phyloP scores from a whole-genome alignment of 1,140 invertebrate species.

The Hermetia illucens region DNA sequence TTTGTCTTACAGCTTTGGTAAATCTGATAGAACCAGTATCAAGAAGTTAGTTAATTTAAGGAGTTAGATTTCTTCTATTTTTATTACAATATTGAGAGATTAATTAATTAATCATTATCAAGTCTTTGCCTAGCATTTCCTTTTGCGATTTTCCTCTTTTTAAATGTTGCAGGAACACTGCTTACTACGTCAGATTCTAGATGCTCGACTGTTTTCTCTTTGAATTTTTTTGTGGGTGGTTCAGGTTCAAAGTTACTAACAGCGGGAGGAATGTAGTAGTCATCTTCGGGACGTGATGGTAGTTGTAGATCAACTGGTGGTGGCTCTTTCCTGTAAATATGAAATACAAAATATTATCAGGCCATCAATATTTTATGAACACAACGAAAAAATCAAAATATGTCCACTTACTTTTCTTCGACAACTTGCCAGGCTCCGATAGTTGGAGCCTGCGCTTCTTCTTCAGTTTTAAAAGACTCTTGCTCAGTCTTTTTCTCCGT shows the following conservation, averaged over 20 bases:
- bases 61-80: too few species aligned
- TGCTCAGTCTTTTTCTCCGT: constrained; percentile 33
- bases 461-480: constrained; percentile 31
- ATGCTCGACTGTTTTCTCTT: constrained; percentile 43
- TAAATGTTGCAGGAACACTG: constrained; percentile 35
- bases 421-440: constrained; percentile 51
- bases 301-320: constrained; percentile 41
- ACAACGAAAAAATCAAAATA: constrained; percentile 1
- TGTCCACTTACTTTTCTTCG: constrained; percentile 32
- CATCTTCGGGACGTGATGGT: constrained; percentile 31
- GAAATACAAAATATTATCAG: neutral
- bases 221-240: constrained; percentile 38
- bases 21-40: too few species aligned
- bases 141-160: constrained; percentile 46
- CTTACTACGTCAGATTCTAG: constrained; percentile 33
- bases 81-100: constrained; percentile 6
- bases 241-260: constrained; percentile 19
- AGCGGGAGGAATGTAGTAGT: constrained; percentile 19
- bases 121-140: constrained; percentile 41
- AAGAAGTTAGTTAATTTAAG: too few species aligned
- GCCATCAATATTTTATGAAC: neutral
- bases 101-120: constrained; percentile 35
- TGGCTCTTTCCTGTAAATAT: constrained; percentile 14
- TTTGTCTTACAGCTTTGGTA: too few species aligned
- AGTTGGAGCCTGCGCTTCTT: constrained; percentile 37